Conservation (phyloP, 2,113 vertebrate species). For the Pomatostomus ruficeps region DNA sequence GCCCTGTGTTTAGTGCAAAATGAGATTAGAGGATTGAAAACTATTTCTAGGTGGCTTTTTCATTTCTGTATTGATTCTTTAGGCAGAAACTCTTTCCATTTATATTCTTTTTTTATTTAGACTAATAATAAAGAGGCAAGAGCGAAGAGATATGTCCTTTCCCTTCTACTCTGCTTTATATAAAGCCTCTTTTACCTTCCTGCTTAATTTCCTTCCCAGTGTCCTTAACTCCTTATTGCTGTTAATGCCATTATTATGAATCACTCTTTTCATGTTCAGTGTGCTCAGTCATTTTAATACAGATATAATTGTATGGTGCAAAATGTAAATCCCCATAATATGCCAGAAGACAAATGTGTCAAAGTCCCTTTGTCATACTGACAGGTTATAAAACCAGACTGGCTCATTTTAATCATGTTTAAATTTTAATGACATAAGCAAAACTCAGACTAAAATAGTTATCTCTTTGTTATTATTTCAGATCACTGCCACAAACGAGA, state of each 20-base stretch:
- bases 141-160: neutral
- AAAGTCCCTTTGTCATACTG: constrained; percentile 50
- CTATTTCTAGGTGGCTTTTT: constrained; percentile 11
- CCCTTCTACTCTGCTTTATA: neutral
- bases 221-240: constrained; percentile 40
- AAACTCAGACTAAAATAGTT: constrained; percentile 9
- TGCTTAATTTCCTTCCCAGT: constrained; percentile 25
- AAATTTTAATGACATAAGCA: constrained; percentile 62
- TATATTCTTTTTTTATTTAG: constrained; percentile 30
- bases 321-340: constrained; percentile 53
- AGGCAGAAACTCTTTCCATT: neutral
- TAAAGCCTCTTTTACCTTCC: neutral
- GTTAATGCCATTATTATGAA: constrained; percentile 42
- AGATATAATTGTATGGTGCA: constrained; percentile 53
- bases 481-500: neutral
- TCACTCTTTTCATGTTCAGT: neutral
- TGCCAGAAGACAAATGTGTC: constrained; percentile 44
- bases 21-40: neutral
- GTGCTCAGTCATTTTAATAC: constrained; percentile 53
- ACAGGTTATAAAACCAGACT: constrained; percentile 56
- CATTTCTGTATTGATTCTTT: constrained; percentile 36
- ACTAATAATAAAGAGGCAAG: neutral
- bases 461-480: constrained; percentile 16
- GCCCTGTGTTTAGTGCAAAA: neutral
- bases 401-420: constrained; percentile 52